These are phyloP conservation scores for Calephelis perditalis DNA, from an alignment of 2,888 invertebrate species.

Conservation along the genomic window DNA sequence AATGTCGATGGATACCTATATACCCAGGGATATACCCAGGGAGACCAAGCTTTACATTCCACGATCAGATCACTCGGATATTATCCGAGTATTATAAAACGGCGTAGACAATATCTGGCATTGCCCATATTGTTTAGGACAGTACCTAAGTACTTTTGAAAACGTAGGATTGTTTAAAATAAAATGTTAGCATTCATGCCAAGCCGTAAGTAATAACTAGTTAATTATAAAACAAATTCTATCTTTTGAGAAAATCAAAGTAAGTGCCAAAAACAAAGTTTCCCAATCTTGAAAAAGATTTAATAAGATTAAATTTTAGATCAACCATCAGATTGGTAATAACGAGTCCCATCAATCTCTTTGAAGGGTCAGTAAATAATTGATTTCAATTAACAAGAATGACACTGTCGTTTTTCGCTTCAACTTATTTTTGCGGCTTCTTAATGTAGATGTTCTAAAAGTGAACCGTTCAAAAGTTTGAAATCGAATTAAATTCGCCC, in stretches of 20 bases:
- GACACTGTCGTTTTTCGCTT: slow-evolving; percentile 62
- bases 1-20: no score
- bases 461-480: slow-evolving; percentile 73
- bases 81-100: no score
- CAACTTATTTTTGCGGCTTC: slow-evolving; percentile 60
- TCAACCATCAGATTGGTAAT: slow-evolving; percentile 8
- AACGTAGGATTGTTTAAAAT: neutral
- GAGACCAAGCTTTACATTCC: no score
- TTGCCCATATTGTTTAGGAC: neutral
- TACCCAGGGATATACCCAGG: no score
- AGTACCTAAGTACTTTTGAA: neutral
- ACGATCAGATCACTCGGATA: no score
- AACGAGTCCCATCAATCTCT: slow-evolving; percentile 30
- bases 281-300: neutral
- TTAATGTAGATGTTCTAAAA: slow-evolving; percentile 55
- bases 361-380: slow-evolving; percentile 60
- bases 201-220: no score
- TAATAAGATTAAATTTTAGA: neutral
- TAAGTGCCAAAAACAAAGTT: neutral
- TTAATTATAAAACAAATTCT: no score
- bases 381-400: slow-evolving; percentile 68
- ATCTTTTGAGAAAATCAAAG: neutral
- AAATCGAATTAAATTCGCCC: slow-evolving; percentile 75
- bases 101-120: no score
- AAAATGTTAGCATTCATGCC: neutral